phyloP scores from a whole-genome alignment of 2,888 invertebrate genomes.

The Dasypolia templi region DNA sequence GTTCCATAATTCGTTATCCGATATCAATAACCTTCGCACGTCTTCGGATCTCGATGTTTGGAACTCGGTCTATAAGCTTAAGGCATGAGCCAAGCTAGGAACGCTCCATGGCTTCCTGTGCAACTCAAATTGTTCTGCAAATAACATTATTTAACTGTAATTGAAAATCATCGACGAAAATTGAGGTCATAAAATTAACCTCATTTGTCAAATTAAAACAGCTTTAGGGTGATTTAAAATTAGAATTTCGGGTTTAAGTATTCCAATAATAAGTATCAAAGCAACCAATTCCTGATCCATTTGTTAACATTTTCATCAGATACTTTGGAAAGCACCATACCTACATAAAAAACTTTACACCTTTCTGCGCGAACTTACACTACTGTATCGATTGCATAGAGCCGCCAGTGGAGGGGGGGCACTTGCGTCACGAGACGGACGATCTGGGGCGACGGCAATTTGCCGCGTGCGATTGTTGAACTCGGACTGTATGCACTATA shows the following conservation, averaged over 20 bases:
- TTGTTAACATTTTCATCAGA: background rate
- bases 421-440: conserved; percentile 73
- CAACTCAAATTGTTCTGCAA: too few species aligned
- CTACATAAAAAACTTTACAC: background rate
- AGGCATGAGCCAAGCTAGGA: too few species aligned
- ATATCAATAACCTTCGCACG: too few species aligned
- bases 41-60: too few species aligned
- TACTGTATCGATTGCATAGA: conserved; percentile 33
- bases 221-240: background rate
- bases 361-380: conserved; percentile 20
- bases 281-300: background rate
- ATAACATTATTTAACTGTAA: background rate
- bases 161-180: background rate
- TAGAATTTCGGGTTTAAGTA: background rate
- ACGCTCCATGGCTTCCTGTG: too few species aligned
- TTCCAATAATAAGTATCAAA: background rate
- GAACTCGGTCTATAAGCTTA: too few species aligned
- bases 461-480: conserved; percentile 74
- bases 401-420: conserved; percentile 38
- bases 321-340: background rate
- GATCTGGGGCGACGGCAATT: conserved; percentile 74
- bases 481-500: conserved; percentile 57
- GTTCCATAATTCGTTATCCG: too few species aligned
- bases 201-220: background rate
- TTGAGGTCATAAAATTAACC: background rate